Base-by-base conservation (phyloP, 2,113 vertebrate species). In the Platichthys flesus region DNA sequence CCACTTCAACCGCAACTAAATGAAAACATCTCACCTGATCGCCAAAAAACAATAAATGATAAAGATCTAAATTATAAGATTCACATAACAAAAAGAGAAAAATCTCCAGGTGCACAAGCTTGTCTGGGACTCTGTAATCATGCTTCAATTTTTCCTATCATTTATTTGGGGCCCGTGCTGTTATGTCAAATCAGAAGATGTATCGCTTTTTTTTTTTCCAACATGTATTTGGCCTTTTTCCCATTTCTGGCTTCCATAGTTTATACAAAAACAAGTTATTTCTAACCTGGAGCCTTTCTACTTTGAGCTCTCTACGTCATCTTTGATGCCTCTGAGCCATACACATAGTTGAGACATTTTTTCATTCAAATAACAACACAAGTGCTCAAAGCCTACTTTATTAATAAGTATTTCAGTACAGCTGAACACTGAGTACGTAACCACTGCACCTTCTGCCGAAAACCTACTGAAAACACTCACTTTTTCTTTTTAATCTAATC, bases 231-330 rank as follows among this genome's bases (percentile, higher is more conserved):
- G 51, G 51, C 51, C 20, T 21, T 54, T 5, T 54, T 54, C 51
- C 51, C 51, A 54, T n/a, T 54, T 54, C 51, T 54, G 20, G 51
- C 51, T 54, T 54, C 51, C 5, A 9, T 54, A 7, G 51, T 54
- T 54, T 54, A 54, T 54, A 54, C 20, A 54, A 54, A 54, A 54
- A 54, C 51, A 54, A n/a, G 51, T 54, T 54, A n/a, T 54, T 54
- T 54, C 51, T 54, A 54, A 54, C 51, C 51, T n/a, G 20, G 51
- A 9, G 51, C 51, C 8, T 9, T 54, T 54, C 51, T 54, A 54
- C 51, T 54, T n/a, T 54, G 51, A n/a, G 51, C 20, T n/a, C 8
- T 54, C 51, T n/a, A 54, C 51, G 51, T 54, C 51, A 54, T 54
- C 51, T 54, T n/a, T 54, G 20, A 21, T 54, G 51, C 51, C 51